Percentiles rank a stretch among this genome's conserved stretches.
Conservation (phyloP, 2,888 invertebrate genomes). For the Calliopum simillimum region DNA sequence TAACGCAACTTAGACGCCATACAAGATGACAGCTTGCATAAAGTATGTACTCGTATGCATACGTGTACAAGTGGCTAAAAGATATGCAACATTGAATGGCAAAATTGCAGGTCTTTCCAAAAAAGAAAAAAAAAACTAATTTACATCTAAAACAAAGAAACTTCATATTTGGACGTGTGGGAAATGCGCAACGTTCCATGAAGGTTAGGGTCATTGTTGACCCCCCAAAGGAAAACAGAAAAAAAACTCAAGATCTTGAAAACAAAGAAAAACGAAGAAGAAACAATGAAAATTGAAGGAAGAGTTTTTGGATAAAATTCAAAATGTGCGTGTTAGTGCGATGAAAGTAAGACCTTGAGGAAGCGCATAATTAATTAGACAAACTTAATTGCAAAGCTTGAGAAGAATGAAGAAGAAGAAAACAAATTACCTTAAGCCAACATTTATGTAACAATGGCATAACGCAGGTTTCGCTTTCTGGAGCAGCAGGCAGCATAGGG, state of each 20-base stretch:
- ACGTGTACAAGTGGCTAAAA: constrained; percentile 1
- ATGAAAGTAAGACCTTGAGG: constrained; percentile 34
- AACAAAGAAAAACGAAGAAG: neutral
- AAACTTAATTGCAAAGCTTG: neutral
- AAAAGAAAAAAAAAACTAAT: neutral
- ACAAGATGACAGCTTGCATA: neutral
- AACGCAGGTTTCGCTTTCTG: constrained; percentile 37
- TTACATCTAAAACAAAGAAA: no score
- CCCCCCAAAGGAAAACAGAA: constrained; percentile 16
- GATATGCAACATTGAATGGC: constrained; percentile 22
- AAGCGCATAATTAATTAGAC: constrained; percentile 25
- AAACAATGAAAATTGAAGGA: neutral
- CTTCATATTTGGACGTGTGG: constrained; percentile 9
- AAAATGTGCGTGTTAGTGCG: neutral
- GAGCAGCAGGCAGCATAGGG: neutral
- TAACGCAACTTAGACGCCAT: neutral
- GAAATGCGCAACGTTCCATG: constrained; percentile 38
- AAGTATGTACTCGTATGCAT: neutral
- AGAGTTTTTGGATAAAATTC: neutral
- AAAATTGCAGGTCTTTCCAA: neutral
- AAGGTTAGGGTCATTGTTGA: constrained; percentile 44
- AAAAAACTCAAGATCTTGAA: constrained; percentile 5
- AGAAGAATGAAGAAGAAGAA: constrained; percentile 3
- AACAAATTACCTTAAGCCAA: neutral
- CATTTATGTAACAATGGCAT: neutral